These are phyloP conservation scores for Rhogogaster chlorosoma DNA, from an alignment of 2,888 invertebrate species.

Conservation along the genomic window DNA sequence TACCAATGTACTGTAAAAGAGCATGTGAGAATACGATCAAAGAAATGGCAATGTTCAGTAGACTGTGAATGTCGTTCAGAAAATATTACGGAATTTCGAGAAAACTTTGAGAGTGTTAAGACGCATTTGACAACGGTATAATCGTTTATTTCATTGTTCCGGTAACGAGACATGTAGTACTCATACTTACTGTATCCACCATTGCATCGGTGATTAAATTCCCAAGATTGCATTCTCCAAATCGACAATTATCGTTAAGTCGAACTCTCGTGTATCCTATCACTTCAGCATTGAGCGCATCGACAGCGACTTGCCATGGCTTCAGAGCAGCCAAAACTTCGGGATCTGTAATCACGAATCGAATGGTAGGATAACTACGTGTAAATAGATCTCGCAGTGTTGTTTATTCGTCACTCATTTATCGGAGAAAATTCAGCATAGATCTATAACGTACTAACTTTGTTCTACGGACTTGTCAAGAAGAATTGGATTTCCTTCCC, in stretches of 20 bases:
- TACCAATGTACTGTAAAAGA: constrained; percentile 77
- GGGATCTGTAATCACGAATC: constrained; percentile 79
- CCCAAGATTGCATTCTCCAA: constrained; percentile 87
- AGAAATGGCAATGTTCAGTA: neutral
- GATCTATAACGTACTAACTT: constrained; percentile 79
- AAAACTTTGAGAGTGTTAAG: neutral
- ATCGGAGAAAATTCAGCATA: neutral
- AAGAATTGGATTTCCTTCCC: constrained; percentile 87
- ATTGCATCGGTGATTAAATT: constrained; percentile 87
- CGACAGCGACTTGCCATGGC: constrained; percentile 82
- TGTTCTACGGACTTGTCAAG: constrained; percentile 82
- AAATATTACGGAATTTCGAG: neutral
- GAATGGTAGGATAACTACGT: neutral
- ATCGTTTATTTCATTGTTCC: neutral
- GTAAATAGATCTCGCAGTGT: neutral
- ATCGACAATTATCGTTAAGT: constrained; percentile 80
- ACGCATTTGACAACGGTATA: neutral
- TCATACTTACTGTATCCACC: constrained; percentile 81
- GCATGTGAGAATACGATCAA: neutral
- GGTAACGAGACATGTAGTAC: neutral
- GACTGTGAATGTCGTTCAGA: neutral
- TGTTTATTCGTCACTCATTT: neutral
- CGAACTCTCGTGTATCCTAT: constrained; percentile 82
- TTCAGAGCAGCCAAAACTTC: constrained; percentile 81
- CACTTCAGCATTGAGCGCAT: constrained; percentile 79